These are phyloP conservation scores for Hiodon alosoides DNA, from an alignment of 2,113 vertebrate species.

Conservation along the genomic window DNA sequence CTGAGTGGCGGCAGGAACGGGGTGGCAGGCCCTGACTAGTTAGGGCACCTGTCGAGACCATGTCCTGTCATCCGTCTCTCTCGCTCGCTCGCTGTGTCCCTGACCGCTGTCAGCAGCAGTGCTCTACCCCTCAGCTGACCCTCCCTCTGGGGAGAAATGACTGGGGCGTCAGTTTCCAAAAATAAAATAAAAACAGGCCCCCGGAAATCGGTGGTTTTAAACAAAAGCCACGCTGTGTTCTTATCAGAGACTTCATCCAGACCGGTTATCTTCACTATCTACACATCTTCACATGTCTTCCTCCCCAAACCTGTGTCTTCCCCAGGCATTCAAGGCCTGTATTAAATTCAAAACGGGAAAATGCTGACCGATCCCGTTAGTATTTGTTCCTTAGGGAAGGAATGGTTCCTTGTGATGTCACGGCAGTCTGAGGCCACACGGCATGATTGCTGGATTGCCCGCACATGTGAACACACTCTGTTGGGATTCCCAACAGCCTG, in stretches of 20 bases:
- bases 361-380: not conserved
- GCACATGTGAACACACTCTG: constrained; percentile 3
- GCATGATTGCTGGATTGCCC: not conserved
- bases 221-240: too few relatives aligned
- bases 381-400: too few relatives aligned
- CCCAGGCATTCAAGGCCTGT: too few relatives aligned
- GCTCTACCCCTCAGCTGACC: not conserved
- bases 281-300: too few relatives aligned
- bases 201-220: not conserved
- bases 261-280: too few relatives aligned
- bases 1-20: constrained; percentile 52
- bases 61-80: constrained; percentile 17
- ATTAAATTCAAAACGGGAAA: not conserved
- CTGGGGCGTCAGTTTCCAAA: not conserved
- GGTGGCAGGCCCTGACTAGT: constrained; percentile 23
- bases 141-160: not conserved
- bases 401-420: too few relatives aligned
- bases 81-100: not conserved
- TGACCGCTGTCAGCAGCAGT: not conserved
- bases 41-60: constrained; percentile 48
- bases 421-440: too few relatives aligned
- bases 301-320: too few relatives aligned
- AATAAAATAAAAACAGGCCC: not conserved
- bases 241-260: too few relatives aligned
- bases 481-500: not conserved